phyloP scores from a whole-genome alignment of 1,140 invertebrate genomes.

The Hycleus phaleratus region DNA sequence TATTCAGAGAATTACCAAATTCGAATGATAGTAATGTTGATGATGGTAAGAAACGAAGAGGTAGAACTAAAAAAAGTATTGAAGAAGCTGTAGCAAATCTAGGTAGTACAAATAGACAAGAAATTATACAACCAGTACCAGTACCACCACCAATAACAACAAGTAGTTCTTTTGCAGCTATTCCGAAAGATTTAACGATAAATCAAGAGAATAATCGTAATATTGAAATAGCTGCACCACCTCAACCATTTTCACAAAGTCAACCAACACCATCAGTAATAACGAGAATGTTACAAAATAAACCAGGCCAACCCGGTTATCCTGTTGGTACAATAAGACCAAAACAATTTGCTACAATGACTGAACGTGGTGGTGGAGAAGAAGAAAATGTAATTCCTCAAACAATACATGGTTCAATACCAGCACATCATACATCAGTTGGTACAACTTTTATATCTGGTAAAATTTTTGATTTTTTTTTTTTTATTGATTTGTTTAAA shows the following conservation, averaged over 20 bases:
- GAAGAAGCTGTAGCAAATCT: slow-evolving; percentile 17
- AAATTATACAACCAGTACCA: slow-evolving; percentile 31
- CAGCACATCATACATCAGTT: neutral
- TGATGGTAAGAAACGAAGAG: slow-evolving; percentile 44
- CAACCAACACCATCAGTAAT: slow-evolving; percentile 49
- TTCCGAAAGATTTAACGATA: neutral
- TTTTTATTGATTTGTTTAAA: too few relatives aligned
- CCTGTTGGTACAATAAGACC: slow-evolving; percentile 29
- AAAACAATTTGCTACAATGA: slow-evolving; percentile 32
- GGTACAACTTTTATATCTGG: too few relatives aligned
- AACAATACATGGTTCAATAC: slow-evolving; percentile 7
- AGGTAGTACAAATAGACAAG: slow-evolving; percentile 26
- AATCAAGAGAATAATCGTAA: slow-evolving; percentile 21
- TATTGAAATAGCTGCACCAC: slow-evolving; percentile 40
- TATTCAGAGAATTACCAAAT: slow-evolving; percentile 28
- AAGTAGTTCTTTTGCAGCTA: neutral
- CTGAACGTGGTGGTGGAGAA: slow-evolving; percentile 19
- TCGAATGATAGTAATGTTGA: slow-evolving; percentile 21
- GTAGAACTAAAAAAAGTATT: slow-evolving; percentile 28
- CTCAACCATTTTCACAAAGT: slow-evolving; percentile 42
- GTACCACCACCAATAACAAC: slow-evolving; percentile 28
- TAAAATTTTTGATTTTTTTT: too few relatives aligned
- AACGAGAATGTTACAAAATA: slow-evolving; percentile 53
- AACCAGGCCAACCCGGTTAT: slow-evolving; percentile 34
- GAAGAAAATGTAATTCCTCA: neutral